Conservation (phyloP, 2,113 vertebrate species). For the Dendrocopos noguchii region DNA sequence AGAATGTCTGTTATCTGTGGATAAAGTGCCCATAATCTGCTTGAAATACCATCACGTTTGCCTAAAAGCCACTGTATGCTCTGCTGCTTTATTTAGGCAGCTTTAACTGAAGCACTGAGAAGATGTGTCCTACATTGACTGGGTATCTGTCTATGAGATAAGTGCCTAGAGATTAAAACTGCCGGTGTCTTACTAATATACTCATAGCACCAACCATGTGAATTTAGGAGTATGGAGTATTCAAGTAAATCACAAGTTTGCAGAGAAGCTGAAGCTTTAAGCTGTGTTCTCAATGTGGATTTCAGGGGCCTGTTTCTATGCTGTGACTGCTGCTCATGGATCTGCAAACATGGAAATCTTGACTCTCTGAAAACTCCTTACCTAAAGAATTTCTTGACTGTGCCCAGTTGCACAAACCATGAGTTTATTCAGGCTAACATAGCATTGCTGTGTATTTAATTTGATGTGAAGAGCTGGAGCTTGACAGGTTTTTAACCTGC, state of each 20-base stretch:
- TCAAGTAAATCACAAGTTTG: neutral
- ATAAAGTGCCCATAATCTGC: neutral
- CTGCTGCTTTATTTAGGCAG: slow-evolving; percentile 31
- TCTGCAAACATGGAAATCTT: neutral
- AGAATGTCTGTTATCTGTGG: neutral
- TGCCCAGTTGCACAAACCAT: neutral
- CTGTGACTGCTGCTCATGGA: neutral
- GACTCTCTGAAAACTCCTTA: neutral
- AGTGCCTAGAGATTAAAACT: slow-evolving; percentile 3
- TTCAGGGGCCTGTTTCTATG: neutral
- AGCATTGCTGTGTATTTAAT: neutral
- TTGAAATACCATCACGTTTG: neutral
- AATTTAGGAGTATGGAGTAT: neutral
- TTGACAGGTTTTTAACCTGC: neutral
- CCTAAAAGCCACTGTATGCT: neutral
- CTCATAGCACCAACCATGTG: neutral
- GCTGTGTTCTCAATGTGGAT: neutral
- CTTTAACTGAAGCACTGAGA: slow-evolving; percentile 6
- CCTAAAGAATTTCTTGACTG: neutral
- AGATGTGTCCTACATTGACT: slow-evolving; percentile 22
- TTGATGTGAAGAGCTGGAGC: neutral
- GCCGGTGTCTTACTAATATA: neutral
- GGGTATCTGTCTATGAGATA: neutral
- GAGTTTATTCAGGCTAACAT: neutral
- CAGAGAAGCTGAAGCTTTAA: neutral